Percentiles rank a stretch among this genome's conserved stretches.
Conservation (phyloP, 2,797 vertebrate genomes). For the Pygocentrus nattereri region DNA sequence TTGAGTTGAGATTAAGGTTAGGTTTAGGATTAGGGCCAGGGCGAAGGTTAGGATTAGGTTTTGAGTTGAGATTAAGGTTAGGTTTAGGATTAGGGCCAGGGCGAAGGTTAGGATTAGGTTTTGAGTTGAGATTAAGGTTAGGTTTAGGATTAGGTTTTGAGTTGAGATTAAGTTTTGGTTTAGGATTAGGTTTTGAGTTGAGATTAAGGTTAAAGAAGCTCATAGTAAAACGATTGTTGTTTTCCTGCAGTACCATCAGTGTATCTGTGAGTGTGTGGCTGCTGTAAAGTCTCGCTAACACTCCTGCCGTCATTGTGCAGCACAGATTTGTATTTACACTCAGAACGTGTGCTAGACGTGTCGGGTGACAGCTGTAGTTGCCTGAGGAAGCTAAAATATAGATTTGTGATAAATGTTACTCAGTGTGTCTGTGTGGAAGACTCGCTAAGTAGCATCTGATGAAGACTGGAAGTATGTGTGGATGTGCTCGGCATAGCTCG, state of each 20-base stretch:
- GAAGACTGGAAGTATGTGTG: not conserved
- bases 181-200: too few species aligned
- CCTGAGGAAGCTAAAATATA: slow-evolving; percentile 13
- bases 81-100: too few species aligned
- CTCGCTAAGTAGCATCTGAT: not conserved
- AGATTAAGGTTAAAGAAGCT: too few species aligned
- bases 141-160: too few species aligned
- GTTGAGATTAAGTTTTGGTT: too few species aligned
- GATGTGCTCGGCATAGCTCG: not conserved
- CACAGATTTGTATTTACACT: not conserved
- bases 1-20: too few species aligned
- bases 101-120: too few species aligned
- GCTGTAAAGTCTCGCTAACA: not conserved
- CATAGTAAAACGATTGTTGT: not conserved
- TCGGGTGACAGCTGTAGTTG: not conserved
- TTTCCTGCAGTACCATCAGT: not conserved
- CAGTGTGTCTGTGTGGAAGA: slow-evolving; percentile 4
- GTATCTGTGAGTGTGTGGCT: not conserved
- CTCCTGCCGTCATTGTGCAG: not conserved
- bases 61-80: too few species aligned
- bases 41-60: too few species aligned
- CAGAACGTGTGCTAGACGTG: not conserved
- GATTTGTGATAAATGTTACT: slow-evolving; percentile 16
- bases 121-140: too few species aligned
- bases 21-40: too few species aligned